Base-by-base conservation (phyloP, 2,888 invertebrate genomes). In the Noctua janthina region DNA sequence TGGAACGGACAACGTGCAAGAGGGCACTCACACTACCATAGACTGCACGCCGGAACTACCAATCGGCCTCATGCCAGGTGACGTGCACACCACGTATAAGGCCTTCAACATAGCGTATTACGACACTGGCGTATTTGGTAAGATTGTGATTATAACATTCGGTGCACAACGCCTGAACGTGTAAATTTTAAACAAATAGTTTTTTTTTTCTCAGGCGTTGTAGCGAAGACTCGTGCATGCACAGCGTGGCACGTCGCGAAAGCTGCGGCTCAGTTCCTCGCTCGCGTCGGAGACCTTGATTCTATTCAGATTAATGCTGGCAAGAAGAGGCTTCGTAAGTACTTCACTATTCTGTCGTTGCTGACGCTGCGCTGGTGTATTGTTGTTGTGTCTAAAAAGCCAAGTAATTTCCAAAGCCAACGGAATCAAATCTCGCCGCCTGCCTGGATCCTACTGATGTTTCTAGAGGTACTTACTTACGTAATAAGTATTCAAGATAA, bases 91-190 rank as follows among this genome's bases (percentile, higher is more conserved):
- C 0, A 82, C 89, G 0, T 95, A 90, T 73, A 92, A 82, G 56
- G 94, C 95, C 1, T 96, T 96, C 88, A 96, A 95, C 80, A 90
- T 96, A 35, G 94, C 96, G 0, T 96, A 96, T 76, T 74, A 7
- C 2, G 95, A 96, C 0, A 91, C 91, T 56, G 96, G 96, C 0
- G 74, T 95, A 8, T 96, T 96, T 88, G 96, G 96, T 96, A 74
- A 92, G 90, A 54, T 35, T 69, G 11, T 46, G 20, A 49, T 67
- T 11, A 35, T 62, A 15, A 29, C 6, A 54, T 54, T 10, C 23
- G 23, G 8, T 54, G 20, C 54, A 54, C 54, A 54, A 23, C 20
- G 59, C 10, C 17, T 64, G 29, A 35, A 64, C 29, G 17, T 64
- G 8, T 35, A 35, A 29, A 35, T 35, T 8, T 64, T 35, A 17